A percentile compares a stretch with the other conserved stretches of the same genome.
phyloP scores from a whole-genome alignment of 2,888 invertebrate species.

The Rhamnusium bicolor region DNA sequence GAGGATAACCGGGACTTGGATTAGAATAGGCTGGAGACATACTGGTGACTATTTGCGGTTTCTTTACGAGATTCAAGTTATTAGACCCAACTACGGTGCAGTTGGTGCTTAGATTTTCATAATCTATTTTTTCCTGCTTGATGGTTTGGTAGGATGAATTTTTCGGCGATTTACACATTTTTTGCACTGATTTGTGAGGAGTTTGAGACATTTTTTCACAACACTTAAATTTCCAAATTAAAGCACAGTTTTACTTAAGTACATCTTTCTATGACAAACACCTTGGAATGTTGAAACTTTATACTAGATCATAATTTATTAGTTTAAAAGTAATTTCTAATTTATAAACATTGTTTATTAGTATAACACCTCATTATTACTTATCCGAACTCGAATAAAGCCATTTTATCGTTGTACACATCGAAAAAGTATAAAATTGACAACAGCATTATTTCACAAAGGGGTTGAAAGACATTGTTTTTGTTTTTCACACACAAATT shows the following conservation, averaged over 20 bases:
- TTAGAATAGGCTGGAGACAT: conserved; percentile 68
- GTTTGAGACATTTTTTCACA: conserved; percentile 69
- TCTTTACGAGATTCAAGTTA: conserved; percentile 70
- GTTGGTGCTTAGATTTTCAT: conserved; percentile 70
- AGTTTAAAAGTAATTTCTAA: conserved; percentile 27
- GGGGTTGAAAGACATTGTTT: conserved; percentile 51
- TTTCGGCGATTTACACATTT: conserved; percentile 72
- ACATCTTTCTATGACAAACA: conserved; percentile 51
- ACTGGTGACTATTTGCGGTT: conserved; percentile 66
- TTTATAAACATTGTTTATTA: conserved; percentile 32
- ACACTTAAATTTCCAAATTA: conserved; percentile 53
- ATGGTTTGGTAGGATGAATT: conserved; percentile 61
- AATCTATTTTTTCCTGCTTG: conserved; percentile 67
- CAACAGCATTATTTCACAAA: conserved; percentile 63
- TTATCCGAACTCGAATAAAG: conserved; percentile 71
- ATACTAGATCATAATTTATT: conserved; percentile 43
- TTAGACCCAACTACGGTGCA: conserved; percentile 71
- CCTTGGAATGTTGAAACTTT: conserved; percentile 48
- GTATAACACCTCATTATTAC: conserved; percentile 47
- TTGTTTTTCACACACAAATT: conserved; percentile 44
- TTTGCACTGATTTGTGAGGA: conserved; percentile 66
- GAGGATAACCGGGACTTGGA: conserved; percentile 64
- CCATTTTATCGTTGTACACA: conserved; percentile 69
- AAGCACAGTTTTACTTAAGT: conserved; percentile 56
- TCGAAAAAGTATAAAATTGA: conserved; percentile 55